Evolutionary conservation across 2,797 vertebrate genomes (phyloP), one percentile per base, ranked within the genome.

Genomic region (Rhinatrema bivittatum): DNA sequence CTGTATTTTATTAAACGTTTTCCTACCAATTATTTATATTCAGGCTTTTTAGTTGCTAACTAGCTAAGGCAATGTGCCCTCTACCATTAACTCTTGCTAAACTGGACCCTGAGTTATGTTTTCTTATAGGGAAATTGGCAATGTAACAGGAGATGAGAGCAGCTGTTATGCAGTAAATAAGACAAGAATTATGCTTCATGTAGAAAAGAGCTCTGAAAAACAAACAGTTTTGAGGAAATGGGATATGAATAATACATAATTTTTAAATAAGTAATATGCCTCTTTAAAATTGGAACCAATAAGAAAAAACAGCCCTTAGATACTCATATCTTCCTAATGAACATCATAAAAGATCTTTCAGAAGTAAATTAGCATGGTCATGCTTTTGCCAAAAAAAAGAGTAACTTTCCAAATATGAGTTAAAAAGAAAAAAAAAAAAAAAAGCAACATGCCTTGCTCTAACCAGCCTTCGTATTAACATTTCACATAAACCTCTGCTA

Each of bases 271-370:
- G 14, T 21, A 46, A 24, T 31, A 23, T 41, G 3, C 21, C 5
- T 22, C 0, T 39, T 23, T 19, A 15, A 27, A 38, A 38, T 25
- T 20, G 27, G 9, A 36, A 16, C 6, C 40, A 36, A 18, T 15
- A 19, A 42, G 46, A 57, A 18, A 29, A n/a, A 3, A 12, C 25
- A 39, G 21, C 10, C 39, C 51, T 26, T 29, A 42, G 26, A 16
- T 48, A 25, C 12, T 53, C 57, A 32, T 13, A 20, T n/a, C n/a
- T 38, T 58, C 54, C 53, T 29, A 52, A 16, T 7, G 54, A 58
- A 42, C 19, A 17, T 5, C 40, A 26, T 39, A 29, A 20, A 0
- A 19, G 16, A 33, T 6, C 13, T 30, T 3, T 32, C 20, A 33
- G 20, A 22, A 38, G 15, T 15, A 25, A 28, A 20, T 36, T 3